Percentiles rank a stretch among this genome's conserved stretches.
phyloP scores from a whole-genome alignment of 1,140 invertebrate genomes.

The Sycobia sp. region DNA sequence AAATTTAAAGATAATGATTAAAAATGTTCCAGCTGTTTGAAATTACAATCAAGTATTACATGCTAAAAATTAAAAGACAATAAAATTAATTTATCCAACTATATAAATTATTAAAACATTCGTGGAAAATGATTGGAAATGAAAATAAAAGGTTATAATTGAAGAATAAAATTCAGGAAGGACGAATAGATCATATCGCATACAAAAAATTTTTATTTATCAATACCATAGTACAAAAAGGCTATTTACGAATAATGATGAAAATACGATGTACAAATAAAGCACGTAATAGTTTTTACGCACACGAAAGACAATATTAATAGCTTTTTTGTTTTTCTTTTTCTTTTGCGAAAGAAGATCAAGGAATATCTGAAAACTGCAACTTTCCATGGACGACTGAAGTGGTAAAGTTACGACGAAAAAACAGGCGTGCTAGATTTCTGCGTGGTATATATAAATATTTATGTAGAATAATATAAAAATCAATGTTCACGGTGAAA shows the following conservation, averaged over 20 bases:
- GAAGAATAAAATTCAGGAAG: no score
- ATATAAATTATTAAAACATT: neutral
- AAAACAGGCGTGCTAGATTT: neutral
- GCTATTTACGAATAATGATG: conserved; percentile 41
- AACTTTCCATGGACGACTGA: neutral
- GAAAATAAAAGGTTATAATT: no score
- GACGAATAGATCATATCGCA: conserved; percentile 37
- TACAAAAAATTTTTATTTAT: conserved; percentile 57
- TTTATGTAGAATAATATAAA: conserved; percentile 28
- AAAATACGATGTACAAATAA: conserved; percentile 50
- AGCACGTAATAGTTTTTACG: conserved; percentile 45
- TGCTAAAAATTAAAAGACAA: neutral
- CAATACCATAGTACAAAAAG: conserved; percentile 56
- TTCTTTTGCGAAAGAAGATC: conserved; percentile 5
- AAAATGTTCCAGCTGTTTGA: no score
- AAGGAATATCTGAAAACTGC: conserved; percentile 7
- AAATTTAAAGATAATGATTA: no score
- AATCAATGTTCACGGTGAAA: neutral
- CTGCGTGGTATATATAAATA: neutral
- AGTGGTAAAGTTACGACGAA: no score
- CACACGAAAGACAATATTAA: conserved; percentile 45
- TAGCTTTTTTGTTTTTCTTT: conserved; percentile 19
- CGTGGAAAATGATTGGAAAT: neutral
- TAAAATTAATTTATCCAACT: neutral
- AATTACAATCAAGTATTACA: no score